Evolutionary conservation across 2,888 invertebrate genomes (phyloP).

Genomic region (Notodromas monacha): DNA sequence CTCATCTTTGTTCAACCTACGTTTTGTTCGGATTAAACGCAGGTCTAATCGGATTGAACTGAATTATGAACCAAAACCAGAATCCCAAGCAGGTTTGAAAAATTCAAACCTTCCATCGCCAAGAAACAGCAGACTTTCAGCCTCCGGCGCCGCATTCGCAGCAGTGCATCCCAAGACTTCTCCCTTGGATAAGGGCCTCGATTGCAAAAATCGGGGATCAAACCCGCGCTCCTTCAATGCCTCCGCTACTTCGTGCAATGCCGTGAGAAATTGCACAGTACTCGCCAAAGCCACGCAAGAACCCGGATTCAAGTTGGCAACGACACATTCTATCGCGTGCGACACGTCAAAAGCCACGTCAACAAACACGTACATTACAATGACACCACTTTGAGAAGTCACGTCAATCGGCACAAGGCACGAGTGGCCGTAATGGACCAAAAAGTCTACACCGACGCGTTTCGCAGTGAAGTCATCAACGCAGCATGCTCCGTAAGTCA

Average conservation of each 20-base stretch:
- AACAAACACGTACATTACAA: conserved; percentile 86
- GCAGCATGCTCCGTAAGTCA: conserved; percentile 96
- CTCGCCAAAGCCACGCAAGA: conserved; percentile 52
- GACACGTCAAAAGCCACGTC: conserved; percentile 80
- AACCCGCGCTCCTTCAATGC: conserved; percentile 23
- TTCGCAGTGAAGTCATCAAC: conserved; percentile 82
- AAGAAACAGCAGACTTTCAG: conserved; percentile 48
- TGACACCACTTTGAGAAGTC: conserved; percentile 33
- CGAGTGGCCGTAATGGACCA: conserved; percentile 92
- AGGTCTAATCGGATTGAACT: too few relatives aligned
- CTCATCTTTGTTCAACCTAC: too few relatives aligned
- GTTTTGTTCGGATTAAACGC: too few relatives aligned
- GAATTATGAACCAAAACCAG: too few relatives aligned
- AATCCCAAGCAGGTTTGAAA: too few relatives aligned
- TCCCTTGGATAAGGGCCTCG: conserved; percentile 77
- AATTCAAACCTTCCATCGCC: conserved; percentile 92
- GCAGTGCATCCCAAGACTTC: conserved; percentile 94
- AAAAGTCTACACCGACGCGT: conserved; percentile 53
- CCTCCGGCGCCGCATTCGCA: conserved; percentile 29
- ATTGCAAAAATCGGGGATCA: conserved; percentile 34
- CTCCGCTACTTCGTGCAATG: conserved; percentile 44
- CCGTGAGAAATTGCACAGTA: conserved; percentile 88
- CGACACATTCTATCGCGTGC: conserved; percentile 67
- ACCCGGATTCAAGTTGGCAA: conserved; percentile 20
- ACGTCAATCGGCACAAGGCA: conserved; percentile 68